Conservation (phyloP, 2,113 vertebrate genomes). For the Leuciscus idus region DNA sequence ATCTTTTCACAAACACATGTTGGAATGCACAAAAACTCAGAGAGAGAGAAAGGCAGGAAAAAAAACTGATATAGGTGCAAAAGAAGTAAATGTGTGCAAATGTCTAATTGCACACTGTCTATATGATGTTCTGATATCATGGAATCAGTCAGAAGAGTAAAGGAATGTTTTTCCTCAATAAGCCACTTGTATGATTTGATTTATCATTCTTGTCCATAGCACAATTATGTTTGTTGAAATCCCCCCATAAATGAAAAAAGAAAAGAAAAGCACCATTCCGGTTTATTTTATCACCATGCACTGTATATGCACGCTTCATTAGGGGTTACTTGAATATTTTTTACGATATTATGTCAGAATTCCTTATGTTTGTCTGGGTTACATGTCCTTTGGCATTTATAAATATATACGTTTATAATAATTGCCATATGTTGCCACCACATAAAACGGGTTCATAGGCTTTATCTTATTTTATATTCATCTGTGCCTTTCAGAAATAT, state of each 20-base stretch:
- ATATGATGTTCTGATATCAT: neutral
- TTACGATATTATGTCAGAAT: neutral
- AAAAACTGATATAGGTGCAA: neutral
- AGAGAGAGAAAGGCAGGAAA: neutral
- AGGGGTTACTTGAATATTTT: neutral
- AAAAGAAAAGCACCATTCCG: neutral
- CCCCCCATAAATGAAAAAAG: neutral
- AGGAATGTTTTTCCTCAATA: neutral
- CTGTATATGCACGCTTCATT: neutral
- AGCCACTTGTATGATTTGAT: neutral
- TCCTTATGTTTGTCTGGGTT: neutral
- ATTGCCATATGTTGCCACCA: neutral
- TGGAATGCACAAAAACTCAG: neutral
- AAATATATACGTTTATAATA: neutral
- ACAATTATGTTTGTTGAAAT: neutral
- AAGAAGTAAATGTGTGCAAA: neutral
- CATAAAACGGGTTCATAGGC: neutral
- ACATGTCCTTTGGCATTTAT: constrained; percentile 8
- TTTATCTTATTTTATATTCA: neutral
- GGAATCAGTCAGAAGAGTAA: neutral
- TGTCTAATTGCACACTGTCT: neutral
- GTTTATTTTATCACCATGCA: neutral
- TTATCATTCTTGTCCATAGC: neutral
- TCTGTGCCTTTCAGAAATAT: constrained; percentile 3
- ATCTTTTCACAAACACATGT: neutral